phyloP scores from a whole-genome alignment of 2,113 vertebrate genomes.

The Hoplias malabaricus region DNA sequence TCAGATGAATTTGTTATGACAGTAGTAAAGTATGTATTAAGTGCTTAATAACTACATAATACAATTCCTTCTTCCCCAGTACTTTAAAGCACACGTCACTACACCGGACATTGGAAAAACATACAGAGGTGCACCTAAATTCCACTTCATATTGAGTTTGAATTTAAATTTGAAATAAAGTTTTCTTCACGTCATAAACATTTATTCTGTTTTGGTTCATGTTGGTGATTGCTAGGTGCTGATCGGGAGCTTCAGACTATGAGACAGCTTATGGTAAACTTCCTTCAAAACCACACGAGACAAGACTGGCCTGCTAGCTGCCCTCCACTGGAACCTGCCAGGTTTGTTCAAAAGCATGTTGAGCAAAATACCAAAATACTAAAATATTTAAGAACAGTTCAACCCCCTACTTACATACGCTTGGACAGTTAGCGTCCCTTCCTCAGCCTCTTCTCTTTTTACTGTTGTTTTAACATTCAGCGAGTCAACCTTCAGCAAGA shows the following conservation, averaged over 20 bases:
- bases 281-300: conserved; percentile 88
- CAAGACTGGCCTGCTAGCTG: conserved; percentile 74
- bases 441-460: not conserved
- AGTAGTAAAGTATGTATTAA: no score
- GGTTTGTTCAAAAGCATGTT: conserved; percentile 59
- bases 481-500: not conserved
- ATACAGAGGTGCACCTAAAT: conserved; percentile 80
- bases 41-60: not conserved
- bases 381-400: not conserved
- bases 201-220: not conserved
- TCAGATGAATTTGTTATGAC: no score
- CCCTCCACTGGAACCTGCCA: conserved; percentile 74
- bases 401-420: not conserved
- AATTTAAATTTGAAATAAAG: not conserved
- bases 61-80: conserved; percentile 67
- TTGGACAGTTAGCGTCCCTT: not conserved
- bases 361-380: not conserved
- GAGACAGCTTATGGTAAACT: conserved; percentile 85
- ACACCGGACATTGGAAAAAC: conserved; percentile 80
- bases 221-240: conserved; percentile 62
- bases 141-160: not conserved
- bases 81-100: conserved; percentile 83
- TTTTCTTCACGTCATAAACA: no score
- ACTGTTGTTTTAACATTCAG: conserved; percentile 5
- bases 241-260: conserved; percentile 82